Conservation (phyloP, 1,140 invertebrate species). For the Papilio aristodemus region DNA sequence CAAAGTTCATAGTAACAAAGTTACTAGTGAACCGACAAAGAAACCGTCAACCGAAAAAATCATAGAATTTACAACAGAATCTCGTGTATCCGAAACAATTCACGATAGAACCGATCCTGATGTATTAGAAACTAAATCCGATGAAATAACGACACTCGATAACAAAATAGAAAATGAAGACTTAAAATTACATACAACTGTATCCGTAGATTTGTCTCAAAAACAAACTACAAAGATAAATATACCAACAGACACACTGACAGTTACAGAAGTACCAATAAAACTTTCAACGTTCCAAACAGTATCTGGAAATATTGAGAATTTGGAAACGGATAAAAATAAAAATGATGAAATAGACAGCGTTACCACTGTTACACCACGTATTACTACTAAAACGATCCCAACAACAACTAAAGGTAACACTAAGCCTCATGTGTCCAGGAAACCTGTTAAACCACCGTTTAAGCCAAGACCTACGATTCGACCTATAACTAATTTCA, state of each 20-base stretch:
- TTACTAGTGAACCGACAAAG: slow-evolving; percentile 37
- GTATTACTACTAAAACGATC: slow-evolving; percentile 39
- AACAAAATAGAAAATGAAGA: slow-evolving; percentile 56
- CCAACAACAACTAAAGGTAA: slow-evolving; percentile 40
- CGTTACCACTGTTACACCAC: slow-evolving; percentile 37
- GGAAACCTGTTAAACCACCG: slow-evolving; percentile 57
- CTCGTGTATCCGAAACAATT: slow-evolving; percentile 42
- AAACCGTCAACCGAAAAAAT: slow-evolving; percentile 48
- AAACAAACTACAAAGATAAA: slow-evolving; percentile 51
- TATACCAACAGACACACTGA: slow-evolving; percentile 37
- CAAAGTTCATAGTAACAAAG: slow-evolving; percentile 55
- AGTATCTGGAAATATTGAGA: slow-evolving; percentile 62
- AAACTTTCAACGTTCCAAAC: slow-evolving; percentile 81
- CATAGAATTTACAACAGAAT: slow-evolving; percentile 40
- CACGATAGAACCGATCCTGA: slow-evolving; percentile 52
- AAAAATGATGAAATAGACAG: slow-evolving; percentile 41
- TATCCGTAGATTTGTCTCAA: slow-evolving; percentile 38
- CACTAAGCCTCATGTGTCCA: slow-evolving; percentile 51
- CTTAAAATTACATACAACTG: slow-evolving; percentile 53
- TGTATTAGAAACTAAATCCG: slow-evolving; percentile 56
- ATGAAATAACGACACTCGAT: slow-evolving; percentile 53
- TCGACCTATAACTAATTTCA: slow-evolving; percentile 58
- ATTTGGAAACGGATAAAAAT: slow-evolving; percentile 51
- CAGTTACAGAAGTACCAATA: slow-evolving; percentile 63
- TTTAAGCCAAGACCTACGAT: slow-evolving; percentile 64